Evolutionary conservation across 2,888 invertebrate species (phyloP), one percentile per base, ranked within the genome.

Genomic region (Sarcophaga rosellei): DNA sequence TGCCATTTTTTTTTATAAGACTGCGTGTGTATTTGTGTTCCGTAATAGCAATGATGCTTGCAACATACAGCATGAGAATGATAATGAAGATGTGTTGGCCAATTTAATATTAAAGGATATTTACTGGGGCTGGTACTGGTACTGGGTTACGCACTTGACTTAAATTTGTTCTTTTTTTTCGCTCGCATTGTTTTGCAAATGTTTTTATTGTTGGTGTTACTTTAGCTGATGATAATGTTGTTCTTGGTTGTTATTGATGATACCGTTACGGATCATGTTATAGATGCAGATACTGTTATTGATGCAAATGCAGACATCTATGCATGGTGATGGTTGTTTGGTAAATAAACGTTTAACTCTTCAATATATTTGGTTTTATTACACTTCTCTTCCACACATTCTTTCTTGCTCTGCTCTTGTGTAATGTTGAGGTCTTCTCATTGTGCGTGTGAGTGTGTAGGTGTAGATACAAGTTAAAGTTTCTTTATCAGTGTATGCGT

Each of bases 281-380:
- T n/a, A n/a, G n/a, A n/a, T 66, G 44, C 15, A 57, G 15, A 35
- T 35, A 10, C 35, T 35, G 35, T 35, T 35, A 35, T 10, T 8
- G 35, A 8, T 35, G 35, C 35, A 10, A 10, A 35, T 10, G 35
- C 35, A 2, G 8, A 35, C 2, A 2, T 6, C 5, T 1, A 35
- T 35, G 1, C 35, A 35, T 35, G 35, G 65, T 72, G 81, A 62
- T 68, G 66, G 69, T 76, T 81, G 57, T 74, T 35, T 74, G 45
- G 73, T 81, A 85, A 81, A 77, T 81, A 76, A 81, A 81, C 73
- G 77, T 81, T 85, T 73, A 81, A 81, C 25, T 76, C 68, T 73
- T 20, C 53, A 53, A 12, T 53, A 17, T 4, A 15, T 17, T 53
- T 10, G 35, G 35, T 35, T 35, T 35, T 35, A 35, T 35, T 35